Conservation (phyloP, 2,888 invertebrate species). For the Unio delphinus region DNA sequence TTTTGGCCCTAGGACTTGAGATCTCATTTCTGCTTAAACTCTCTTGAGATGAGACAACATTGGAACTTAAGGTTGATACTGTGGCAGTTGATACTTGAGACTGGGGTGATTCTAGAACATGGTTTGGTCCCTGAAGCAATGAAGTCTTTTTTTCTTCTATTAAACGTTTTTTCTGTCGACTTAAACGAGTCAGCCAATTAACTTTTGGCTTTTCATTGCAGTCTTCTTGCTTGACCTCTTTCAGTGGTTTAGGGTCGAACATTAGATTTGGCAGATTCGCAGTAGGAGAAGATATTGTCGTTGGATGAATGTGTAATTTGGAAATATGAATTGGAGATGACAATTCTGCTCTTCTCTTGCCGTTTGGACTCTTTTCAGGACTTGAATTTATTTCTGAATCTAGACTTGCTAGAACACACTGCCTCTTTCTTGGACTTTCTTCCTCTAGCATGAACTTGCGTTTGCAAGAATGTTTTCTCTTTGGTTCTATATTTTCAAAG, state of each 20-base stretch:
- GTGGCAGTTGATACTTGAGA: slow-evolving; percentile 1
- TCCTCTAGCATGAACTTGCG: neutral
- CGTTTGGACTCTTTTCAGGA: slow-evolving; percentile 15
- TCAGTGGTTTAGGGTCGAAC: slow-evolving; percentile 27
- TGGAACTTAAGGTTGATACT: too few species aligned
- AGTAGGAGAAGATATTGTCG: slow-evolving; percentile 40
- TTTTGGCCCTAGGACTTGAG: too few species aligned
- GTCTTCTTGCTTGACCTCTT: slow-evolving; percentile 16
- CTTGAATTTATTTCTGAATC: slow-evolving; percentile 23
- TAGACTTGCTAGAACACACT: slow-evolving; percentile 9
- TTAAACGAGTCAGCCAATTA: slow-evolving; percentile 52
- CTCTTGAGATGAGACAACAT: too few species aligned
- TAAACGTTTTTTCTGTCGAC: slow-evolving; percentile 26
- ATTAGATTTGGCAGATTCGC: slow-evolving; percentile 49
- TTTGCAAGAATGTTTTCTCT: neutral
- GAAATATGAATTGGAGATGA: slow-evolving; percentile 13
- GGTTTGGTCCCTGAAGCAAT: slow-evolving; percentile 1
- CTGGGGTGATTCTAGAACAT: slow-evolving; percentile 7
- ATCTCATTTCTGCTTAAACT: too few species aligned
- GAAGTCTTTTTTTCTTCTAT: slow-evolving; percentile 4
- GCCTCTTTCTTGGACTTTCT: slow-evolving; percentile 14
- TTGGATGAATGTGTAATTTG: slow-evolving; percentile 5
- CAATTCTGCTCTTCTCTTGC: slow-evolving; percentile 8
- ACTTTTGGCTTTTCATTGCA: slow-evolving; percentile 25
- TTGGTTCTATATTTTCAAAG: slow-evolving; percentile 4